A percentile compares a stretch with the other conserved stretches of the same genome.
These are phyloP conservation scores for Arenicola marina DNA, from an alignment of 2,888 invertebrate genomes.

Conservation along the genomic window DNA sequence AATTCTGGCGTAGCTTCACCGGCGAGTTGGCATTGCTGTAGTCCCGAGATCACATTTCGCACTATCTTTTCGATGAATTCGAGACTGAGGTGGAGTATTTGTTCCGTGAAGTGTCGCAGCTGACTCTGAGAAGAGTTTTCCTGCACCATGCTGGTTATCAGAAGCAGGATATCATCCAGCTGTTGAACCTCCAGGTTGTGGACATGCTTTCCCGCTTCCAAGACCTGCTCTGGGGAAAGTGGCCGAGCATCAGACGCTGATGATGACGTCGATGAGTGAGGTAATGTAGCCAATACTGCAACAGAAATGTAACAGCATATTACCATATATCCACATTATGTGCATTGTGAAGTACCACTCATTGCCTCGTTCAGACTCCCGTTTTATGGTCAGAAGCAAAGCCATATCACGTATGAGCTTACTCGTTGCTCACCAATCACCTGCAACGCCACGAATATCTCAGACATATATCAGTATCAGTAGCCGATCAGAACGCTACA, in stretches of 20 bases:
- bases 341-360: neutral
- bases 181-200: no score
- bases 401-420: neutral
- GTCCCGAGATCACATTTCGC: neutral
- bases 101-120: conserved; percentile 43
- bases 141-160: no score
- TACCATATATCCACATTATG: neutral
- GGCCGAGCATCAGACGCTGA: no score
- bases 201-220: no score
- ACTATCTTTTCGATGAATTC: conserved; percentile 15
- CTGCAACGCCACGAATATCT: no score
- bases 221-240: no score
- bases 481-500: no score
- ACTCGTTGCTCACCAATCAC: no score
- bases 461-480: no score
- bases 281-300: neutral
- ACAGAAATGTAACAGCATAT: neutral
- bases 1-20: neutral
- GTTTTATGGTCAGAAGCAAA: neutral
- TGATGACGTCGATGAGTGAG: neutral
- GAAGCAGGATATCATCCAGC: no score
- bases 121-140: neutral
- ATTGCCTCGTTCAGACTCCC: neutral
- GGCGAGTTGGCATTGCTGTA: neutral
- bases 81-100: conserved; percentile 43